Evolutionary conservation across 2,113 vertebrate species (phyloP), one percentile per base, ranked within the genome.

Genomic region (Tachysurus vachellii): DNA sequence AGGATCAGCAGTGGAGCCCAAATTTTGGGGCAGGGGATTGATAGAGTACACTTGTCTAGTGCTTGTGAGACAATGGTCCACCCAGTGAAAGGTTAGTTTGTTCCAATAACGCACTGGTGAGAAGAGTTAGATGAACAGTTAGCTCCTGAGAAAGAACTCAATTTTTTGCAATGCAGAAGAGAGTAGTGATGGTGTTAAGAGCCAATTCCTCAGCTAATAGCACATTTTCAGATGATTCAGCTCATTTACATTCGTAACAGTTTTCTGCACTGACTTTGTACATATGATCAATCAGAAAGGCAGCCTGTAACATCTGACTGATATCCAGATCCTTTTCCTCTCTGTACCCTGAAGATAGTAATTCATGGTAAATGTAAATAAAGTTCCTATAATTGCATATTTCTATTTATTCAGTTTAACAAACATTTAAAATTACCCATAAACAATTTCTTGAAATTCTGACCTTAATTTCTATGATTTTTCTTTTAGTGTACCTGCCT

Each of bases 221-320:
- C 61, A 59, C 47, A 59, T 16, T 70, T 44, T 62, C 66, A 64
- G 10, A n/a, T 54, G 80, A n/a, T 47, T 71, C 82, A 62, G 59
- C 57, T 28, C 44, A 57, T 85, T 83, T 50, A 57, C 64, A 84
- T 86, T 83, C 88, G 79, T 85, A 53, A 68, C 13, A 54, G 54
- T 76, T 66, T 61, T 79, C 26, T 64, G 64, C 79, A 44, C 75
- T 84, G 75, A 57, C 62, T 28, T 56, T 53, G 54, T 70, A 57
- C n/a, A 79, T 76, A 82, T 56, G 36, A 89, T 90, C 90, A 73
- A 64, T 90, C 86, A 90, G 28, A 57, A 76, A 64, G 13, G 50
- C 84, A 62, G 70, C 17, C 54, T 73, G 42, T 36, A 73, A 87
- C 64, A 82, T 86, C 68, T 81, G 28, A 87, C 19, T 86, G 83